Conservation (phyloP, 2,797 vertebrate genomes). For the Macropodus opercularis region DNA sequence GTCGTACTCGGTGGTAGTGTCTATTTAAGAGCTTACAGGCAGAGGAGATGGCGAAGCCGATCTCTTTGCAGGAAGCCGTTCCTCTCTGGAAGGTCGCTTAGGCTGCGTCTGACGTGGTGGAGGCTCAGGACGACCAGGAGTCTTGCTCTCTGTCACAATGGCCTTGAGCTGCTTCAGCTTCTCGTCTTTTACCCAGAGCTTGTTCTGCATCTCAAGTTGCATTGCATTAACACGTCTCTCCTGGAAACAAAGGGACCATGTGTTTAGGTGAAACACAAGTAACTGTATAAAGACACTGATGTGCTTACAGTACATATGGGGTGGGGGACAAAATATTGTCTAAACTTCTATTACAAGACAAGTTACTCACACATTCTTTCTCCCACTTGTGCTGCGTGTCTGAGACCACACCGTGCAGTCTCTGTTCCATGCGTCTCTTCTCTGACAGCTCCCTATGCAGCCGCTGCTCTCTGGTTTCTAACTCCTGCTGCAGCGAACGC, state of each 20-base stretch:
- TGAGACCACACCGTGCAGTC: slow-evolving; percentile 88
- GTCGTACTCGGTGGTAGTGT: too few species aligned
- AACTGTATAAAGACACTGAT: not conserved
- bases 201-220: slow-evolving; percentile 98
- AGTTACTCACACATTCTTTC: slow-evolving; percentile 93
- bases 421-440: slow-evolving; percentile 88
- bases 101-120: slow-evolving; percentile 68
- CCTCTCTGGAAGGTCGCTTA: slow-evolving; percentile 51
- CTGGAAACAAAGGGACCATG: slow-evolving; percentile 56
- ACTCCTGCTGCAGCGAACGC: slow-evolving; percentile 87
- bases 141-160: slow-evolving; percentile 89
- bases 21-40: slow-evolving; percentile 81
- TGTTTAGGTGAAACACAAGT: not conserved
- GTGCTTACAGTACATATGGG: not conserved
- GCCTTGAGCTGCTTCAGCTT: slow-evolving; percentile 98
- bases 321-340: not conserved
- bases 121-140: slow-evolving; percentile 59
- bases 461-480: slow-evolving; percentile 88
- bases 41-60: slow-evolving; percentile 77
- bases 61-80: slow-evolving; percentile 59
- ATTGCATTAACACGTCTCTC: slow-evolving; percentile 93
- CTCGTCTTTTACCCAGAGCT: slow-evolving; percentile 98
- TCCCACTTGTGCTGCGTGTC: slow-evolving; percentile 94
- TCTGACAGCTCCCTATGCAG: slow-evolving; percentile 89
- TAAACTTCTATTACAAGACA: too few species aligned